Percentiles rank a stretch among this genome's conserved stretches.
Evolutionary conservation across 2,888 invertebrate genomes (phyloP).

Genomic region (Erebia aethiops): DNA sequence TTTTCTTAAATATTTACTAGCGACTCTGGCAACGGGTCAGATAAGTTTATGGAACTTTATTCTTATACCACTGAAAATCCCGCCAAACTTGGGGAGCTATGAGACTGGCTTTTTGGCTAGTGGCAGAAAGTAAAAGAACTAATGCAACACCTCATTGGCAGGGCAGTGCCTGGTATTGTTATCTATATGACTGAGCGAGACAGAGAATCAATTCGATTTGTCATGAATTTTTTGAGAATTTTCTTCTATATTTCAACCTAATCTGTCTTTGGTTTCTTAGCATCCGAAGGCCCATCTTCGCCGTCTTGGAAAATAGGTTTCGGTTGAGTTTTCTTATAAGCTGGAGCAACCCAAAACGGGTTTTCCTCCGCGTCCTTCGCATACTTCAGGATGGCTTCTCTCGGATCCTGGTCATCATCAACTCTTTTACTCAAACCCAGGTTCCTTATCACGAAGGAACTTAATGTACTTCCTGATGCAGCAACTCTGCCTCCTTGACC

Average conservation of each 20-base stretch:
- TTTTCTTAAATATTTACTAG: too few relatives aligned
- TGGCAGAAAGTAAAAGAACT: too few relatives aligned
- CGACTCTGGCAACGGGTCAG: too few relatives aligned
- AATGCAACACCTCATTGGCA: too few relatives aligned
- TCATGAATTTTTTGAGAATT: too few relatives aligned
- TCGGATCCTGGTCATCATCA: slow-evolving; percentile 96
- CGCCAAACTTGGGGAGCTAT: too few relatives aligned
- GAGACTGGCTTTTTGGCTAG: too few relatives aligned
- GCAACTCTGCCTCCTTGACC: slow-evolving; percentile 97
- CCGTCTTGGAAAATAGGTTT: slow-evolving; percentile 88
- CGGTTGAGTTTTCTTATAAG: slow-evolving; percentile 95
- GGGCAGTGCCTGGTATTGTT: too few relatives aligned
- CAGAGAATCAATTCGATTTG: too few relatives aligned
- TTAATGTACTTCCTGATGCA: slow-evolving; percentile 96
- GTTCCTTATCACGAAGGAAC: slow-evolving; percentile 96
- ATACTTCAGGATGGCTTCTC: slow-evolving; percentile 96
- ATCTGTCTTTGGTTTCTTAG: slow-evolving; percentile 78
- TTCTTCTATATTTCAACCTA: slow-evolving; percentile 24
- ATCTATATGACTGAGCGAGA: too few relatives aligned
- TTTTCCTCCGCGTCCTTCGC: slow-evolving; percentile 98
- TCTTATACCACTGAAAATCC: too few relatives aligned
- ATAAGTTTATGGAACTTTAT: too few relatives aligned
- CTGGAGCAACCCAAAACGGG: slow-evolving; percentile 98
- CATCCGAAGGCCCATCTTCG: slow-evolving; percentile 77
- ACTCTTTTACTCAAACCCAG: slow-evolving; percentile 95